Evolutionary conservation across 1,140 invertebrate genomes (phyloP), one percentile per base, ranked within the genome.

Genomic region (Lutraria rhynchaena): DNA sequence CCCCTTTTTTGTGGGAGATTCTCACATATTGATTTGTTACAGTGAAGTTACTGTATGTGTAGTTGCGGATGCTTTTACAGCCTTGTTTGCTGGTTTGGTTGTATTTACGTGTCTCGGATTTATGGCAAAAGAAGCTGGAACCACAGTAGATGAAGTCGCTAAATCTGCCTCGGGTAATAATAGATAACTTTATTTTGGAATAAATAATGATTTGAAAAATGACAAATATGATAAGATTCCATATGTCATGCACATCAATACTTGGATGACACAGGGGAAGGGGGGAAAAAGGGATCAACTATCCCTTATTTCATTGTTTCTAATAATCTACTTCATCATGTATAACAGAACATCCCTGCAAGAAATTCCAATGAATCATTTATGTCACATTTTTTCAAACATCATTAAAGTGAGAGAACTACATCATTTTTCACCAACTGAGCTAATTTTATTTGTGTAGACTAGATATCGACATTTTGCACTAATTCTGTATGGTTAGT

Each of bases 71-170:
- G 95, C 95, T 82, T 95, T 95, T 19, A 98, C 97, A 0, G 97
- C 96, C 90, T 95, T 98, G 76, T 97, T 97, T 92, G 96, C 96
- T 15, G 97, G 97, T 0, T 96, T 98, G 87, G 97, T 98, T 7
- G 96, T 98, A 31, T 98, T 98, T 93, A 96, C 96, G 22, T 94
- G 95, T 44, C 51, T 87, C 1, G 87, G 87, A 17, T 88, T 85
- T 58, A 88, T 88, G 80, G 87, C 87, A n/a, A 53, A 94, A 95
- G 89, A 96, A 96, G 65, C 95, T 95, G 33, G 94, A 96, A 67
- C 95, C 95, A 37, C 81, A 0, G 96, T 99, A 63, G 94, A 95
- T 2, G 92, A 95, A 7, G 97, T 99, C 5, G 97, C 97, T 5
- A 96, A 60, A 29, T 41, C 37, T 41, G 71, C 71, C 15, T 35